Evolutionary conservation across 2,888 invertebrate genomes (phyloP).

Genomic region (Andrena trimmerana): DNA sequence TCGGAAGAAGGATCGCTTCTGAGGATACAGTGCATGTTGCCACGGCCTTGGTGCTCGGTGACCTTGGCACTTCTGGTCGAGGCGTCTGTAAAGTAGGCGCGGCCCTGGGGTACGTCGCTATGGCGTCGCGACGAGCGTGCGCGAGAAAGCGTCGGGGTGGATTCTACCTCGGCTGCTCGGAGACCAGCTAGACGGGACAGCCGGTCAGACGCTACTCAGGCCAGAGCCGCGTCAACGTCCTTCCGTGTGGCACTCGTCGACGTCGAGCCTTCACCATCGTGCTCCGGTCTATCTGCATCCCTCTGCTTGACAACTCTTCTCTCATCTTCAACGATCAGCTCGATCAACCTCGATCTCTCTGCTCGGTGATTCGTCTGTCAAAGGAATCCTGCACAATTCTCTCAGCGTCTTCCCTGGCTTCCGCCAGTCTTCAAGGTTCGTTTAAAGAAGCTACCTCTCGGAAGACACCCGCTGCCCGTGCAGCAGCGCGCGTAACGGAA

Average conservation of each 20-base stretch:
- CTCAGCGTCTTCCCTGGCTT: not conserved
- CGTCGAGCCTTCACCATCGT: conserved; percentile 11
- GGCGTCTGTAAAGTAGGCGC: conserved; percentile 76
- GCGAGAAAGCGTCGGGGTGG: conserved; percentile 75
- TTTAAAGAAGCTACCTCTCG: conserved; percentile 4
- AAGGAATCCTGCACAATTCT: not conserved
- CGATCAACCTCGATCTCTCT: not conserved
- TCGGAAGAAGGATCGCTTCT: conserved; percentile 1
- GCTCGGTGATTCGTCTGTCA: not conserved
- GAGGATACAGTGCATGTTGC: not conserved
- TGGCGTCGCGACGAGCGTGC: conserved; percentile 75
- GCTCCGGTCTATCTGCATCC: not conserved
- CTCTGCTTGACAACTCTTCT: not conserved
- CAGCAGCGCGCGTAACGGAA: conserved; percentile 40
- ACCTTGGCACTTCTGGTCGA: conserved; percentile 62
- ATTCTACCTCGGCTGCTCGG: conserved; percentile 58
- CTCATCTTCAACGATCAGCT: not conserved
- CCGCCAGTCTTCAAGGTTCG: not conserved
- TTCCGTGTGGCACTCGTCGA: conserved; percentile 47
- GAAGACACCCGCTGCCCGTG: conserved; percentile 20
- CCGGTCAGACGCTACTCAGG: conserved; percentile 76
- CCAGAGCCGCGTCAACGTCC: conserved; percentile 71
- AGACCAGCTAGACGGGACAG: conserved; percentile 61
- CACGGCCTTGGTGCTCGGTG: conserved; percentile 63
- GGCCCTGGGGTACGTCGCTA: conserved; percentile 75